phyloP scores from a whole-genome alignment of 1,140 invertebrate species.

The Bombus fervidus region DNA sequence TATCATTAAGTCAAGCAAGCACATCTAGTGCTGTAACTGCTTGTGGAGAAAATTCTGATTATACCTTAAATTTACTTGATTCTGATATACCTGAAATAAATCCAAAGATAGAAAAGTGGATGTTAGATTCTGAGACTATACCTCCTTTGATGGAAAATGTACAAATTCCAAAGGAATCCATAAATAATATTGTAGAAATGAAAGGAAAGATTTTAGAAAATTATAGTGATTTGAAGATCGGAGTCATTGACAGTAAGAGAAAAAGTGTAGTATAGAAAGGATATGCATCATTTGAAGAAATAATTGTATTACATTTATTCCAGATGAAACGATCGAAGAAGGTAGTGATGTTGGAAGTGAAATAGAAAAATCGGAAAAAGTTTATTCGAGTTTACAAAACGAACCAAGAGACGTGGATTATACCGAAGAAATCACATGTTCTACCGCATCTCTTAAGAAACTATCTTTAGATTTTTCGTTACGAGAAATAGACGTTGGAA shows the following conservation, averaged over 20 bases:
- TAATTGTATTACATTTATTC: conserved; percentile 37
- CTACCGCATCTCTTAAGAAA: conserved; percentile 63
- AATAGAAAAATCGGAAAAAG: conserved; percentile 64
- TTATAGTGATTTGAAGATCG: conserved; percentile 71
- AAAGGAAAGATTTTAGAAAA: conserved; percentile 68
- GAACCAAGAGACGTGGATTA: conserved; percentile 59
- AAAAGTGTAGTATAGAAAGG: conserved; percentile 2
- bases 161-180: conserved; percentile 44
- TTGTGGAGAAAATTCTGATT: conserved; percentile 79
- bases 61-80: conserved; percentile 71
- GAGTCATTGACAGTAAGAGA: conserved; percentile 70
- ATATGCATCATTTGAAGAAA: not conserved
- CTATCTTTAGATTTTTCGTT: conserved; percentile 63
- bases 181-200: conserved; percentile 65
- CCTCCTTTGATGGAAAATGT: conserved; percentile 46
- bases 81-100: conserved; percentile 76
- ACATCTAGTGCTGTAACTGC: conserved; percentile 76
- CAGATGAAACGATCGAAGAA: conserved; percentile 66
- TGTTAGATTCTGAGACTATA: conserved; percentile 60
- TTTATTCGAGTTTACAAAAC: conserved; percentile 54
- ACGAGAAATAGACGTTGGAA: conserved; percentile 86
- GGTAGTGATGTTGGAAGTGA: conserved; percentile 69
- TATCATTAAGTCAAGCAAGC: conserved; percentile 75
- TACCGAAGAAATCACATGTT: conserved; percentile 58
- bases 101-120: conserved; percentile 74